phyloP scores from a whole-genome alignment of 2,113 vertebrate genomes.

The Phrynosoma blainvillii region DNA sequence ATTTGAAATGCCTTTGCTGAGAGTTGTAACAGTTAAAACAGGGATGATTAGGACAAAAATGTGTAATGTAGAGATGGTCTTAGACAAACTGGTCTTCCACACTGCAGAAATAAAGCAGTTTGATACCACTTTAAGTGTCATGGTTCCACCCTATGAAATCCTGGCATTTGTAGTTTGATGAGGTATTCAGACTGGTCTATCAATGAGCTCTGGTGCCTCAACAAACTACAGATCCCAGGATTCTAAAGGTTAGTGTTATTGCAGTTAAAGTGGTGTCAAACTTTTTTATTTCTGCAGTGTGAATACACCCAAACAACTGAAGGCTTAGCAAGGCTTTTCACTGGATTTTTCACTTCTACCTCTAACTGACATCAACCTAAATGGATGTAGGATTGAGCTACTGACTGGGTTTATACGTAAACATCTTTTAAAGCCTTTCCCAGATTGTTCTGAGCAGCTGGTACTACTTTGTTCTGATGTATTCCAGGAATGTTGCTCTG shows the following conservation, averaged over 20 bases:
- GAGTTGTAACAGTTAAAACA: not conserved
- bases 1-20: not conserved
- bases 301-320: too few species aligned
- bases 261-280: too few species aligned
- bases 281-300: too few species aligned
- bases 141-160: too few species aligned
- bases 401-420: not conserved
- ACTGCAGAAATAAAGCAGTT: too few species aligned
- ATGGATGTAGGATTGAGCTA: not conserved
- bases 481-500: not conserved
- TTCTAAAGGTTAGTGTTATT: too few species aligned
- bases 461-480: accelerated
- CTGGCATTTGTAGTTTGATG: too few species aligned
- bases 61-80: not conserved
- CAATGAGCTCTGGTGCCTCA: too few species aligned
- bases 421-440: accelerated
- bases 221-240: too few species aligned
- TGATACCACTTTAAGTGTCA: too few species aligned
- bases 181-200: too few species aligned
- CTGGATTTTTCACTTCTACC: not conserved
- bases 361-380: not conserved
- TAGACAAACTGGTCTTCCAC: not conserved
- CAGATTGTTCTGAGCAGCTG: not conserved
- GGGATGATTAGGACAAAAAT: not conserved
- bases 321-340: too few species aligned